Percentiles rank a stretch among this genome's conserved stretches.
phyloP scores from a whole-genome alignment of 2,113 vertebrate species.

The Motacilla alba region DNA sequence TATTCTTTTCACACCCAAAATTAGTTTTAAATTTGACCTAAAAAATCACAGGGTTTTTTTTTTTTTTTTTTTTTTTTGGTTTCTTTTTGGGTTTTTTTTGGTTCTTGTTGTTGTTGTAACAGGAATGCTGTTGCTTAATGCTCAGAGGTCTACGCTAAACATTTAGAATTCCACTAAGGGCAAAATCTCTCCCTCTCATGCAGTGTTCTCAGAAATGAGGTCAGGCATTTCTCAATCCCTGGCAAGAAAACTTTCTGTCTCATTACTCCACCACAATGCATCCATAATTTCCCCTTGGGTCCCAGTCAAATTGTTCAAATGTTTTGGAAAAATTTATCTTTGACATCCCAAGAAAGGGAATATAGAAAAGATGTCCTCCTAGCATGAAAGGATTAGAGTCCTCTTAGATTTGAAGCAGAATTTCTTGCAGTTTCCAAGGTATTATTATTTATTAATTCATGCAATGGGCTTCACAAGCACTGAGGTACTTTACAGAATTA shows the following conservation, averaged over 20 bases:
- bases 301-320: slow-evolving; percentile 59
- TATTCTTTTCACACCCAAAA: background rate
- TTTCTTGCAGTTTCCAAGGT: background rate
- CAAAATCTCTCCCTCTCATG: slow-evolving; percentile 15
- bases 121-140: background rate
- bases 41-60: background rate
- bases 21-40: background rate
- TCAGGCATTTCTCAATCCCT: slow-evolving; percentile 32
- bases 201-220: slow-evolving; percentile 48
- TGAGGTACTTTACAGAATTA: background rate
- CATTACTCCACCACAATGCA: slow-evolving; percentile 48
- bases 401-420: background rate
- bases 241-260: slow-evolving; percentile 53
- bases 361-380: background rate
- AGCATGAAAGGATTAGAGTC: background rate
- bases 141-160: slow-evolving; percentile 4
- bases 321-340: slow-evolving; percentile 59
- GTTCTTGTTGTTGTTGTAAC: background rate
- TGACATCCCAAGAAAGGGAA: slow-evolving; percentile 42
- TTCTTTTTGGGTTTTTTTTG: no score
- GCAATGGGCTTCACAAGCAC: background rate
- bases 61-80: no score
- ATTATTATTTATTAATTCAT: slow-evolving; percentile 27
- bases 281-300: slow-evolving; percentile 53
- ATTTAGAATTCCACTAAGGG: slow-evolving; percentile 49